Evolutionary conservation across 2,113 vertebrate genomes (phyloP).

Genomic region (rabbit (Oryctolagus cuniculus)): DNA sequence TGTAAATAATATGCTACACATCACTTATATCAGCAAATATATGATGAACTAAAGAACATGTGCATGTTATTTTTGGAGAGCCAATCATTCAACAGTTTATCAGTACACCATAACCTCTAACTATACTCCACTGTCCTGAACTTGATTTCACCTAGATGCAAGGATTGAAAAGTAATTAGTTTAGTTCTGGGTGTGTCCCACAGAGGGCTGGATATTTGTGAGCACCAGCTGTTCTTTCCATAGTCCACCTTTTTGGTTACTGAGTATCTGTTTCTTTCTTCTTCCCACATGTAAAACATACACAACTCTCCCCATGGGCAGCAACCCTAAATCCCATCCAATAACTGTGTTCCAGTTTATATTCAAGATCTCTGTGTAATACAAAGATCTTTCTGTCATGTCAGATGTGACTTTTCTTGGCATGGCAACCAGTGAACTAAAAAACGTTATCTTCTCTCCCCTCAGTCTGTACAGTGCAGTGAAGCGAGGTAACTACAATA

Average conservation of each 20-base stretch:
- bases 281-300: neutral
- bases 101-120: neutral
- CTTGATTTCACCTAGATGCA: neutral
- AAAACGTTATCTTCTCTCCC: neutral
- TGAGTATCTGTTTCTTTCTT: neutral
- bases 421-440: neutral
- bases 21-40: neutral
- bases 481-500: neutral
- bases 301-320: neutral
- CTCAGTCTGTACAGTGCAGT: neutral
- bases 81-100: neutral
- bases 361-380: neutral
- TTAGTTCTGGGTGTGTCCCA: neutral
- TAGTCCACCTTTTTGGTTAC: neutral
- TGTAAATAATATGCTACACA: conserved; percentile 1
- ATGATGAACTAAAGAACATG: neutral
- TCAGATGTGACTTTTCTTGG: neutral
- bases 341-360: neutral
- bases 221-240: neutral
- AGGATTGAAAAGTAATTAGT: neutral
- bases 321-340: neutral
- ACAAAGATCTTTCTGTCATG: neutral
- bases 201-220: neutral
- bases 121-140: neutral
- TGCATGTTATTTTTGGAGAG: neutral